Base-by-base conservation (phyloP, 1,140 invertebrate species). In the Asobara japonica region DNA sequence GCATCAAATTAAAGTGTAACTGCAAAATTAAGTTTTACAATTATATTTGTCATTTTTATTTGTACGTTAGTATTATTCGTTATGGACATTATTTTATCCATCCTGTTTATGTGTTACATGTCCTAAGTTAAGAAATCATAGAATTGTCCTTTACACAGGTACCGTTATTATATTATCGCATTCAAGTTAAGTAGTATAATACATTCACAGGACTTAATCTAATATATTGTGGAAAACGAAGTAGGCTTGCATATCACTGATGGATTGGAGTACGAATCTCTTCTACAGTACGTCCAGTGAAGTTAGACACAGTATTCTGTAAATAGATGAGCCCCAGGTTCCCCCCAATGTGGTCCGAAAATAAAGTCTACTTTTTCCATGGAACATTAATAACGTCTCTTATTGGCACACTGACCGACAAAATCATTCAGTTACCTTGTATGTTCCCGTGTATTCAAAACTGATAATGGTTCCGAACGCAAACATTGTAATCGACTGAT, bases 291-390 rank as follows among this genome's bases (percentile, higher is more conserved):
- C 10, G 41, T 51, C 51, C 27, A 51, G 51, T 56, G 51, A 56
- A 18, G 51, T 76, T 78, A 78, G 76, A 81, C 74, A 79, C 74
- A 82, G 80, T 82, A 79, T 84, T 85, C 83, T 84, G 77, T 77
- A 84, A 85, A 84, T 85, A 84, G 82, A 82, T 77, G 73, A 81
- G 77, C 78, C 62, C 41, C 79, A 72, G 76, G 41, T 72, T 61
- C 80, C 80, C 77, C 78, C 78, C 79, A 80, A 77, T 81, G 77
- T 77, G 78, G 72, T 79, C 79, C 77, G 76, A 84, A 85, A 85
- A 85, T 85, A 85, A 85, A 84, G 29, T 72, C 11, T 13, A 66
- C 13, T 66, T 71, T n/a, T 56, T 72, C 71, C 48, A 72, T 72
- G 51, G 51, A 68, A 67, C n/a, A n/a, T 72, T 56, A 67, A 65